Evolutionary conservation across 2,113 vertebrate species (phyloP).

Genomic region (Oenanthe melanoleuca): DNA sequence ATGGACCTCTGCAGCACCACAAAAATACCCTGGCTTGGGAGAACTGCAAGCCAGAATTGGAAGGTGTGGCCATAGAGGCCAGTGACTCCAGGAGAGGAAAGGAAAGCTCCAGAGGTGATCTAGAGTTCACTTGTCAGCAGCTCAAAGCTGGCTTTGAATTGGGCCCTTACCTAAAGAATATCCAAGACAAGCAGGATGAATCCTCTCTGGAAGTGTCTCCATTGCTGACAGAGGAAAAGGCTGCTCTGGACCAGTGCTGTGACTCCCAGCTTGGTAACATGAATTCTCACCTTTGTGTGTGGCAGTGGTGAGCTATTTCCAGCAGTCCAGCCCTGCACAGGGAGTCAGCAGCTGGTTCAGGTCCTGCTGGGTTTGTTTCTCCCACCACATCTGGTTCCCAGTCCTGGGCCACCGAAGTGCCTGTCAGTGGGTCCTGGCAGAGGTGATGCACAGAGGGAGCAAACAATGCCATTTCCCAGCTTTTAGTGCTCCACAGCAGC

Average conservation of each 20-base stretch:
- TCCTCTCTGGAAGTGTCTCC: background rate
- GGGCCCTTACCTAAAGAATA: background rate
- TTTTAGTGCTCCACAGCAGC: background rate
- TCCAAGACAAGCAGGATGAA: background rate
- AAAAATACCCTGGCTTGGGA: accelerated
- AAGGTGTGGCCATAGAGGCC: background rate
- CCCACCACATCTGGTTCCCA: background rate
- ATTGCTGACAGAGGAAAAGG: background rate
- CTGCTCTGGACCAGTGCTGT: background rate
- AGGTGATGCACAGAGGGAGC: background rate
- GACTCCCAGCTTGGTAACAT: background rate
- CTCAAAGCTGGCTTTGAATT: background rate
- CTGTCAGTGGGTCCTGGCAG: background rate
- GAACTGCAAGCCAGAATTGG: background rate
- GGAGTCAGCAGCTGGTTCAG: background rate
- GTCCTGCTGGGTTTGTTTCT: background rate
- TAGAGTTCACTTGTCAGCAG: background rate
- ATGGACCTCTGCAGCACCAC: background rate
- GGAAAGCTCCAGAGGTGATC: background rate
- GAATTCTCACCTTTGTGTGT: background rate
- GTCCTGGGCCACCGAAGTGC: background rate
- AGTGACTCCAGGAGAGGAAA: background rate
- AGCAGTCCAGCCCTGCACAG: background rate
- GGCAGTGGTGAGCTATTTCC: background rate
- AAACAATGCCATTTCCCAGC: background rate